Base-by-base conservation (phyloP, 2,888 invertebrate genomes). In the Antheraea yamamai region DNA sequence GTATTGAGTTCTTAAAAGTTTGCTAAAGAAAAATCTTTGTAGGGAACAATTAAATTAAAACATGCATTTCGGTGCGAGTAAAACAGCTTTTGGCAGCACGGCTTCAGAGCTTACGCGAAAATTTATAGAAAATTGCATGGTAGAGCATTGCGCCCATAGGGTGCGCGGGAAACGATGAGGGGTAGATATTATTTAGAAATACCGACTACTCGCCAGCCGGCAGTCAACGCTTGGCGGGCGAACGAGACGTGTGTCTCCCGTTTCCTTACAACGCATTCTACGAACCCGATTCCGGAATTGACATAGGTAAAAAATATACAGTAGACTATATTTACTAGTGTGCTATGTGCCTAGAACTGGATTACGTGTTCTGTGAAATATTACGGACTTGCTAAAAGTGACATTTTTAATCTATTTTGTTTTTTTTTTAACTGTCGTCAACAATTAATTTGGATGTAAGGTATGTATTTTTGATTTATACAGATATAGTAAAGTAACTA, bases 101-200 rank as follows among this genome's bases (percentile, higher is more conserved):
- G 92, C 90, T 91, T 92, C 88, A 88, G 88, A 89, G 94, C 92
- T 94, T 92, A 91, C 88, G 91, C 89, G 93, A 93, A 93, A 93
- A 92, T 94, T 93, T 93, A 94, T 94, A 92, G 94, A 94, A 94
- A 94, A 94, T 93, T 93, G 93, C 92, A 94, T 90, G 91, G 87
- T 86, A 89, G 88, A 91, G 89, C 91, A 92, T 90, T 91, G 91
- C 91, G 92, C 89, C 86, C 87, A 82, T 85, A 83, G 85, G 85
- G 82, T 84, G 93, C 91, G 93, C 92, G 93, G 88, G 88, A 89
- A 90, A 82, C 83, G 83, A 79, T 86, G 90, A 88, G 91, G 93
- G 93, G 92, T 92, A 92, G 94, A 91, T 95, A 73, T 58, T 75
- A 93, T 93, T 94, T 94, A 94, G 94, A 91, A 92, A 91, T 89